Evolutionary conservation across 1,140 invertebrate species (phyloP), one percentile per base, ranked within the genome.

Genomic region (Drosophila elegans): DNA sequence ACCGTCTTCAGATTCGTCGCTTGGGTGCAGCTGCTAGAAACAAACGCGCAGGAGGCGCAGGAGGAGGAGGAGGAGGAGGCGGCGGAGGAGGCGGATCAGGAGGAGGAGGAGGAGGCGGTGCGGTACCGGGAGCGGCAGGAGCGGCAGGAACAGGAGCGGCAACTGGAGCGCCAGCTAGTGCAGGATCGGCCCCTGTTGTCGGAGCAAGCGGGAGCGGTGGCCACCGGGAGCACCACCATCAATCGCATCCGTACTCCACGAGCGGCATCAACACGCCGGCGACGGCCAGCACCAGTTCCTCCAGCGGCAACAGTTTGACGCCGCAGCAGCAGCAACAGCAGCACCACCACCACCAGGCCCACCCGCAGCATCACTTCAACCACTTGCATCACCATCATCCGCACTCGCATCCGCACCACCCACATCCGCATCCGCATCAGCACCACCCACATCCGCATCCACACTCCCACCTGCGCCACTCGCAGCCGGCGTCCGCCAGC

Each of bases 1-100:
- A 91, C 82, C 85, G 82, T 57, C 85, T 91, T 73, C 84, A 91
- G 57, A 91, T 89, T 44, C 90, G 90, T 78, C 90, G 90, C 74
- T 90, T 91, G 78, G 90, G 90, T 80, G 84, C 85, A 86, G 90
- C 81, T 86, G 84, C 84, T 66, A 75, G 78, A 72, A 90, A 78
- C 46, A 90, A 90, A 78, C 90, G 90, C 59, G 66, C 76, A 61
- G 83, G 64, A 72, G 82, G 59, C 21, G 60, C 57, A 3, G 60
- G 59, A 3, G 72, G 36, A 27, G 59, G 13, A 36, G 46, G 27
- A 25, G 39, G 67, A 39, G 39, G 38, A 34, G 67, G 4, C n/a
- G 41, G 12, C 41, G 41, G 2, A 29, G 67, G 39, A 41, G 48
- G 7, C 21, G 45, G 12, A 16, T 64, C 13, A 38, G 13, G 38